These are phyloP conservation scores for Plemyria rubiginata DNA, from an alignment of 2,888 invertebrate species.

Conservation along the genomic window DNA sequence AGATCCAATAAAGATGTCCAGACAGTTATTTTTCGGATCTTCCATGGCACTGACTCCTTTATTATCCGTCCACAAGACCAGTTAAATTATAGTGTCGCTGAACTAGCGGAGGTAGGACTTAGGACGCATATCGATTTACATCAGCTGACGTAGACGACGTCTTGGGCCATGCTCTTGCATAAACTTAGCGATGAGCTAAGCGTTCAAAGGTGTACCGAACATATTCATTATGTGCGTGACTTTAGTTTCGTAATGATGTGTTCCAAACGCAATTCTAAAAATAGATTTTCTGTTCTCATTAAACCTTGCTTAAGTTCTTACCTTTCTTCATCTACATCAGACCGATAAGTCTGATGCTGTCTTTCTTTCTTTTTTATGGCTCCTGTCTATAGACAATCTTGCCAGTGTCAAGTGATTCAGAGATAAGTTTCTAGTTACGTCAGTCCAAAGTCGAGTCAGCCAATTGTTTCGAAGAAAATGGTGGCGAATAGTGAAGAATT, in stretches of 20 bases:
- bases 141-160: conserved; percentile 23
- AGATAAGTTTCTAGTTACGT: too few species aligned
- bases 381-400: too few species aligned
- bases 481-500: too few species aligned
- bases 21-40: not conserved
- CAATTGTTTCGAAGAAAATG: too few species aligned
- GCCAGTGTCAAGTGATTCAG: too few species aligned
- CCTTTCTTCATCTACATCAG: too few species aligned
- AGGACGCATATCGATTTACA: conserved; percentile 22
- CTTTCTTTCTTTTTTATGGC: too few species aligned
- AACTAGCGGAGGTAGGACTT: conserved; percentile 11
- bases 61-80: conserved; percentile 19
- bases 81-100: conserved; percentile 18
- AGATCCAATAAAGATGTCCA: conserved; percentile 3
- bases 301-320: not conserved
- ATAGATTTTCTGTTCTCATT: not conserved
- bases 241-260: not conserved
- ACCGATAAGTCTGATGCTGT: too few species aligned
- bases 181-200: conserved; percentile 20
- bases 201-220: conserved; percentile 8
- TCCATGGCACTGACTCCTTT: conserved; percentile 21
- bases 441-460: too few species aligned
- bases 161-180: conserved; percentile 9
- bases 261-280: not conserved
- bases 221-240: not conserved